These are phyloP conservation scores for Heterodera schachtii DNA, from an alignment of 1,140 invertebrate species.

Conservation along the genomic window DNA sequence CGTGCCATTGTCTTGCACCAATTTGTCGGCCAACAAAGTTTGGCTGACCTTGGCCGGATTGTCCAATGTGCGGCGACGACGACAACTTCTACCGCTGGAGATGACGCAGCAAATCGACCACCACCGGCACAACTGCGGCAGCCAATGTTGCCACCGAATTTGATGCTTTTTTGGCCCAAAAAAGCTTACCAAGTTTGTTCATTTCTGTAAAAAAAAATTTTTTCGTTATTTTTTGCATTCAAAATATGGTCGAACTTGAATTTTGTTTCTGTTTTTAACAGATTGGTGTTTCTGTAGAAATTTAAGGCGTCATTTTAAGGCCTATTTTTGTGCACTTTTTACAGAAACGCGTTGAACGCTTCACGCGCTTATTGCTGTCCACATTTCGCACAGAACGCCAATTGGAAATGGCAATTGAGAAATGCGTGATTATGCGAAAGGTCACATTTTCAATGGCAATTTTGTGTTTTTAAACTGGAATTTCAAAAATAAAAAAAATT, in stretches of 20 bases:
- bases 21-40: constrained; percentile 7
- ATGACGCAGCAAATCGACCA: neutral
- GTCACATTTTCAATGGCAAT: constrained; percentile 27
- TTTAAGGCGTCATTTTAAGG: too few relatives aligned
- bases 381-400: constrained; percentile 45
- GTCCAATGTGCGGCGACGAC: neutral
- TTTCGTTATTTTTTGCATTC: too few relatives aligned
- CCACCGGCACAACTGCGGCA: neutral
- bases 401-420: constrained; percentile 55
- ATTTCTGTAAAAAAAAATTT: too few relatives aligned
- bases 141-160: constrained; percentile 43
- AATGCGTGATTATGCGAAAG: constrained; percentile 60
- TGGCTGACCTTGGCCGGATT: neutral
- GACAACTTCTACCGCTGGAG: neutral
- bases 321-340: too few relatives aligned
- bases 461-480: constrained; percentile 8
- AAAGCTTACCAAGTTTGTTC: constrained; percentile 36
- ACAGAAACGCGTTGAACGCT: constrained; percentile 47
- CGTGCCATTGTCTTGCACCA: neutral
- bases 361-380: constrained; percentile 41
- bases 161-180: constrained; percentile 51
- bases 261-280: too few relatives aligned
- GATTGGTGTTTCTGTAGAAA: too few relatives aligned
- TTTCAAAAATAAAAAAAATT: neutral
- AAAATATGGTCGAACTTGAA: too few relatives aligned